Base-by-base conservation (phyloP, 2,797 vertebrate species). In the Crax fasciolata region DNA sequence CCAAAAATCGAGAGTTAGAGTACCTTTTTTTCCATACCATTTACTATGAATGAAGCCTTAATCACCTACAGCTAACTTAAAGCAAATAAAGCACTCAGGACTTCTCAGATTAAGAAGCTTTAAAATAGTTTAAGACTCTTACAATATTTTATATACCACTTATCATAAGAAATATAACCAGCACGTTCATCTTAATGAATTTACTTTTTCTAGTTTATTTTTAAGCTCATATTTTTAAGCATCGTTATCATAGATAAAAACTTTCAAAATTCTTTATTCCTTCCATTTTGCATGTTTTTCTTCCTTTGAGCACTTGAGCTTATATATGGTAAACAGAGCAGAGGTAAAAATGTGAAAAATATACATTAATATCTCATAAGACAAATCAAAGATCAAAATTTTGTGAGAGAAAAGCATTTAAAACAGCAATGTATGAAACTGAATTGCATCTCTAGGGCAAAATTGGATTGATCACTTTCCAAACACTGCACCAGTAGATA, bases 301-400 rank as follows among this genome's bases (percentile, higher is more conserved):
- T 51, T 79, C 51, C 32, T 13, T 68, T 75, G 43, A 58, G 5
- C 30, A n/a, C 6, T 16, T 71, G 6, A 81, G 23, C 71, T 72
- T 1, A 2, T 12, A 18, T 0, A 35, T 12, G 73, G 8, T 6
- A 13, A 62, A 86, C 86, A 19, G 1, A 74, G 3, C 3, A 46
- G 18, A 52, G 2, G 5, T 13, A 41, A 13, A 74, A 39, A 28
- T 8, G 12, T 68, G 49, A 65, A 72, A 83, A 89, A 65, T 23
- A 32, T 6, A 55, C 24, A 62, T 62, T n/a, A 59, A 10, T 32
- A 44, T 57, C 24, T 65, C 13, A 3, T 25, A 75, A 2, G 30
- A 59, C 74, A 61, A 84, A 91, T 13, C 3, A 48, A 80, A 87
- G 43, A 71, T 18, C 27, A 44, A 48, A 54, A 30, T 52, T 76